Percentiles rank a stretch among this genome's conserved stretches.
Conservation (phyloP, 2,888 invertebrate genomes). For the Ditylenchus weischeri region DNA sequence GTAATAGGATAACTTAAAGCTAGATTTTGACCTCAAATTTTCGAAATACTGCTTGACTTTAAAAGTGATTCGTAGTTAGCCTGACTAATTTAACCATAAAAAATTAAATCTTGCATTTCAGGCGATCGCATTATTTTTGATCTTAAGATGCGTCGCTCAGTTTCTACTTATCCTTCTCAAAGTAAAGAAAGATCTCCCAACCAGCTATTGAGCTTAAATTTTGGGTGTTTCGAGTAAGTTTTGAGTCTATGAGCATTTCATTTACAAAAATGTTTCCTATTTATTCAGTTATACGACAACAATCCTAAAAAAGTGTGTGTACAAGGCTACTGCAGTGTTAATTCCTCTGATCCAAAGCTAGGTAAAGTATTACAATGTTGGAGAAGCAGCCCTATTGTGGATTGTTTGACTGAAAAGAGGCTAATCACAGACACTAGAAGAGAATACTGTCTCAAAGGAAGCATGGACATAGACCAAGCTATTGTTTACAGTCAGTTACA, state of each 20-base stretch:
- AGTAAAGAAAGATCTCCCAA: background rate
- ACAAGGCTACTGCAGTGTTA: slow-evolving; percentile 8
- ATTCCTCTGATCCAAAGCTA: background rate
- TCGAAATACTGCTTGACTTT: too few relatives aligned
- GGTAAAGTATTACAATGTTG: background rate
- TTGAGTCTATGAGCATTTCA: background rate
- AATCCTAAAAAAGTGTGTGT: slow-evolving; percentile 1
- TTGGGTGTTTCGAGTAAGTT: slow-evolving; percentile 8
- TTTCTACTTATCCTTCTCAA: too few relatives aligned
- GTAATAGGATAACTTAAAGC: too few relatives aligned
- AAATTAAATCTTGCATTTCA: too few relatives aligned
- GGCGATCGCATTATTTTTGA: too few relatives aligned
- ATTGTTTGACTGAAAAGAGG: background rate
- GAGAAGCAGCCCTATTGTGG: slow-evolving; percentile 1
- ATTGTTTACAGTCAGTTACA: background rate
- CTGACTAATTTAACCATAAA: too few relatives aligned
- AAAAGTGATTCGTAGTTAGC: too few relatives aligned
- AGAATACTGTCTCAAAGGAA: slow-evolving; percentile 9
- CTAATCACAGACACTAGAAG: background rate
- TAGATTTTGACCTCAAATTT: too few relatives aligned
- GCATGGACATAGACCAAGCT: slow-evolving; percentile 5
- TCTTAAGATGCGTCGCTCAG: too few relatives aligned
- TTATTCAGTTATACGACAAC: background rate
- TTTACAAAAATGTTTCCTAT: background rate
- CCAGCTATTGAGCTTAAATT: slow-evolving; percentile 6